These are phyloP conservation scores for Brachirus orientalis DNA, from an alignment of 2,113 vertebrate species.

Conservation along the genomic window DNA sequence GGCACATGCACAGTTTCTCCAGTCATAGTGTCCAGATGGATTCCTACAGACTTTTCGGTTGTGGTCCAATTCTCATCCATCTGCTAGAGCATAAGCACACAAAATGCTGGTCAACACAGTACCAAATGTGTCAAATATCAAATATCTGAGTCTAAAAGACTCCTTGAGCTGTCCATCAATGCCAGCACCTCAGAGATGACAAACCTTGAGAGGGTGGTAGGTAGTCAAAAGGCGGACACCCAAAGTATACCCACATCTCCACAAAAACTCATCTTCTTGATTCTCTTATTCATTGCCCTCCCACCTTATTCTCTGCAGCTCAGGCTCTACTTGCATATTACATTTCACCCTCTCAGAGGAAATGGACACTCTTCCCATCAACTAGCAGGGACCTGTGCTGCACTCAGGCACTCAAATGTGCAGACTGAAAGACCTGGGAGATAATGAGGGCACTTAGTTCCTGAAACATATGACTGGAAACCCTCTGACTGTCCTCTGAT, in stretches of 20 bases:
- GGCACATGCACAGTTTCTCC: not conserved
- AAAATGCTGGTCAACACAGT: constrained; percentile 26
- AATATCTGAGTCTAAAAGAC: constrained; percentile 30
- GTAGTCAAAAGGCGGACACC: too few relatives aligned
- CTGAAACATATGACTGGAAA: constrained; percentile 44
- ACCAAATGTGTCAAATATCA: constrained; percentile 32
- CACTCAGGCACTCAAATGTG: constrained; percentile 51
- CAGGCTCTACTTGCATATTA: constrained; percentile 59
- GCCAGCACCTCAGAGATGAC: constrained; percentile 41
- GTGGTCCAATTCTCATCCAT: constrained; percentile 1
- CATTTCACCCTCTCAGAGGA: constrained; percentile 77
- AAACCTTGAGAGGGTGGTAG: constrained; percentile 9
- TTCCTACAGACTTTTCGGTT: constrained; percentile 7
- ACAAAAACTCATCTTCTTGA: constrained; percentile 15
- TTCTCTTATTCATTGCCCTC: constrained; percentile 22
- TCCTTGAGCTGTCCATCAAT: constrained; percentile 35
- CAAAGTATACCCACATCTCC: constrained; percentile 12
- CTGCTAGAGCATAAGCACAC: constrained; percentile 18
- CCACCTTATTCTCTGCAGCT: constrained; percentile 26
- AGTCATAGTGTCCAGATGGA: not conserved
- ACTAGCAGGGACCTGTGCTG: constrained; percentile 40
- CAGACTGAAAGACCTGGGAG: constrained; percentile 54
- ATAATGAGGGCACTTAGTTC: constrained; percentile 54
- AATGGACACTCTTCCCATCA: constrained; percentile 70
- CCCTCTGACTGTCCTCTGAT: constrained; percentile 33